phyloP scores from a whole-genome alignment of 2,888 invertebrate genomes.

The Pachycephus smyrnensis region DNA sequence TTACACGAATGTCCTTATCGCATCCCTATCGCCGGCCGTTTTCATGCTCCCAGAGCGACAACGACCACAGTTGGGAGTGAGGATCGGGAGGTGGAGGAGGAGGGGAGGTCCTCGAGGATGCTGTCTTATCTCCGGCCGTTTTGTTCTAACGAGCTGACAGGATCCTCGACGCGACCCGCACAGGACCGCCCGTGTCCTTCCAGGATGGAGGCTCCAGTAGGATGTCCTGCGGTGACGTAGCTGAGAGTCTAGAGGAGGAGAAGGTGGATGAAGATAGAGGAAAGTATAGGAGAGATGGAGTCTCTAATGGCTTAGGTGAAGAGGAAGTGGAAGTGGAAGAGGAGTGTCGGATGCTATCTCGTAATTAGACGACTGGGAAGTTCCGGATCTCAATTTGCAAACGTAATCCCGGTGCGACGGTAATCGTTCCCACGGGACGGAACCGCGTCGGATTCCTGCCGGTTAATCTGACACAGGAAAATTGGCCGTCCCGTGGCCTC shows the following conservation, averaged over 20 bases:
- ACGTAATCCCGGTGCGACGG: constrained; percentile 30
- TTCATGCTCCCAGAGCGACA: background rate
- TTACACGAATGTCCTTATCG: constrained; percentile 18
- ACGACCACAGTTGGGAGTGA: background rate
- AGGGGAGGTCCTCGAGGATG: too few species aligned
- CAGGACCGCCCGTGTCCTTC: background rate
- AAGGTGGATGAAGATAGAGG: background rate
- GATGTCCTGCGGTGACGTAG: too few species aligned
- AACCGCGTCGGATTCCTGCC: constrained; percentile 26
- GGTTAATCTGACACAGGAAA: constrained; percentile 28
- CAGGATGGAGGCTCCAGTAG: too few species aligned
- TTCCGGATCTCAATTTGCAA: constrained; percentile 25
- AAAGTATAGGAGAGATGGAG: background rate
- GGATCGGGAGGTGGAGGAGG: background rate
- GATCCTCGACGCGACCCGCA: constrained; percentile 31
- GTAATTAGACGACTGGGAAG: constrained; percentile 1
- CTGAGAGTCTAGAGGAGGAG: background rate
- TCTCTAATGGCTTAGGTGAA: too few species aligned
- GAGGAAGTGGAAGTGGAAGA: too few species aligned
- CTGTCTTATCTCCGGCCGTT: constrained; percentile 37
- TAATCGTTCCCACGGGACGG: constrained; percentile 36
- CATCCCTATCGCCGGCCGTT: constrained; percentile 31
- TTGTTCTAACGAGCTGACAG: constrained; percentile 47
- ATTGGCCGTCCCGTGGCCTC: background rate
- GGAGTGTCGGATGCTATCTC: too few species aligned